Evolutionary conservation across 92 coral and sea anemone genomes (phyloP), one percentile per base, ranked within the genome.

Genomic region (Heteractis magnifica): DNA sequence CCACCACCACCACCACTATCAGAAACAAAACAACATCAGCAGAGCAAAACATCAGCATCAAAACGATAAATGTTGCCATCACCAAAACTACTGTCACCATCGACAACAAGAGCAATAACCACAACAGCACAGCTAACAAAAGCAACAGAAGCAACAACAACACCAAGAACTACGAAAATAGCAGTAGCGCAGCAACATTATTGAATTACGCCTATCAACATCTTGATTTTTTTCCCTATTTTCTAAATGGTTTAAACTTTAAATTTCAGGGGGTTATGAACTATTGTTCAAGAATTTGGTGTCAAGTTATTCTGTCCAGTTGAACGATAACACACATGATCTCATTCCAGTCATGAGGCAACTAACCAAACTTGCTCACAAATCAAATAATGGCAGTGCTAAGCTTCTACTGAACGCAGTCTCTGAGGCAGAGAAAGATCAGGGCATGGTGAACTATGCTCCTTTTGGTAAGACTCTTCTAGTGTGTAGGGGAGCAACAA

Each of bases 391-490:
- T 26, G 85, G 89, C 15, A 81, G 77, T 11, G 88, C 88, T 14
- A 90, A 88, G 68, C 86, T 90, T 6, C 86, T 94, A 23, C 72
- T 91, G 76, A 90, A 92, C 51, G 88, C 95, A 4, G 82, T 84
- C 21, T 87, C 90, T 92, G 94, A 92, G 62, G 80, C 90, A n/a
- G 98, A 94, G 49, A 87, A 86, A 82, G 90, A 85, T 71, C 91
- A 90, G 60, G 92, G 83, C 70, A 77, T 90, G 83, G 90, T 89
- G 56, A 96, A 96, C 93, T 96, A 92, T 86, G 99, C 99, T 7
- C 99, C 98, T 3, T 93, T 91, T 84, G 98, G 98, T 95, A 77
- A 82, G 94, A 19, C 18, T 11, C 11, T 18, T 15, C 5, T 8
- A 15, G 18, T 62, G 26, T 0, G 4, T 18, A 18, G 13, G 16